phyloP scores from a whole-genome alignment of 2,888 invertebrate genomes.

The Drosophila demipolita region DNA sequence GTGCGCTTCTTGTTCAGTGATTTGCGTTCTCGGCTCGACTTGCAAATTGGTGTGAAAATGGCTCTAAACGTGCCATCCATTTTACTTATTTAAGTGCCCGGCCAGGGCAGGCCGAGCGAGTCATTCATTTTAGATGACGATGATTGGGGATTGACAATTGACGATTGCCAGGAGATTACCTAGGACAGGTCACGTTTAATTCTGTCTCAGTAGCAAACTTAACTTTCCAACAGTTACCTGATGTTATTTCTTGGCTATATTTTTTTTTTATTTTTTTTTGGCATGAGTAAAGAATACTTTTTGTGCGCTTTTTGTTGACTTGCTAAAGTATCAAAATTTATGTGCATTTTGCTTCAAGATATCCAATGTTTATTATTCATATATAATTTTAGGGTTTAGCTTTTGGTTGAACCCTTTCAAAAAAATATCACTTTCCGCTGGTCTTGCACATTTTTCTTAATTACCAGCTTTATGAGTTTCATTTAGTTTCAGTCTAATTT shows the following conservation, averaged over 20 bases:
- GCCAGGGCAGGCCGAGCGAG: conserved; percentile 14
- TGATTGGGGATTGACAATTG: conserved; percentile 49
- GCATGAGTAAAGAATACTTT: neutral
- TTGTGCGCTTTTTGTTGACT: neutral
- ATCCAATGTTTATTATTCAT: neutral
- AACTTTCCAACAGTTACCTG: neutral
- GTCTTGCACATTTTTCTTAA: conserved; percentile 4
- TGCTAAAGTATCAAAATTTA: neutral
- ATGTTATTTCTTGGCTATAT: too few species aligned
- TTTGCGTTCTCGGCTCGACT: neutral
- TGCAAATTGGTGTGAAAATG: conserved; percentile 74
- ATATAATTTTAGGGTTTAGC: neutral
- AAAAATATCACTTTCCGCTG: neutral
- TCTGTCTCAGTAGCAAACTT: conserved; percentile 15
- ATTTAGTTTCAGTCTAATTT: conserved; percentile 52
- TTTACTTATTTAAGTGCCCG: conserved; percentile 32
- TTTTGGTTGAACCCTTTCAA: neutral
- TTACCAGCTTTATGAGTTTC: conserved; percentile 14
- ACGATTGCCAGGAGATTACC: conserved; percentile 9
- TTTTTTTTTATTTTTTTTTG: too few species aligned
- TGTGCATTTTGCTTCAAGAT: neutral
- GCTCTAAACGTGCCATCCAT: conserved; percentile 63
- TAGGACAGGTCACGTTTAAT: conserved; percentile 5
- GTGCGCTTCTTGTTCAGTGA: conserved; percentile 1
- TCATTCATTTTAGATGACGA: conserved; percentile 60